A percentile compares a stretch with the other conserved stretches of the same genome.
These are phyloP conservation scores for Ceyx cyanopectus DNA, from an alignment of 2,113 vertebrate genomes.

Conservation along the genomic window DNA sequence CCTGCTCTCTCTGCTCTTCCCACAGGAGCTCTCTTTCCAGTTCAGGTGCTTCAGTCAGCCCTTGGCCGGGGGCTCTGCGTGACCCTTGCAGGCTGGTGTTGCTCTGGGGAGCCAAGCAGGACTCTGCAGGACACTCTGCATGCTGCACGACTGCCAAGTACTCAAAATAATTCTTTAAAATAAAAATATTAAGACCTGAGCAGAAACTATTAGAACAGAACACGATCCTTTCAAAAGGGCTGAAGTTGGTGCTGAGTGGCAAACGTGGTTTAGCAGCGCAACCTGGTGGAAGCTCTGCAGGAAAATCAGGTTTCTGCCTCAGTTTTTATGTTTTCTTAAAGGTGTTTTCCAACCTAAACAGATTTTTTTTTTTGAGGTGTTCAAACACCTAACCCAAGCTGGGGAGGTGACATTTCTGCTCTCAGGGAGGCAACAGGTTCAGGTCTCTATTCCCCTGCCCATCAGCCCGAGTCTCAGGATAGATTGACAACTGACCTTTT, in stretches of 20 bases:
- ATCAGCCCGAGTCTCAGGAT: fast-evolving
- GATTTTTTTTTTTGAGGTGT: not conserved
- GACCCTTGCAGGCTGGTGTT: not conserved
- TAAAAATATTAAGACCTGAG: not conserved
- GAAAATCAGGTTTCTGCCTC: fast-evolving
- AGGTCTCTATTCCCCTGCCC: not conserved
- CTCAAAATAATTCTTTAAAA: fast-evolving
- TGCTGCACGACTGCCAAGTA: too few species aligned
- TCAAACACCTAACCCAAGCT: fast-evolving
- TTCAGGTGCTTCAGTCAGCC: not conserved
- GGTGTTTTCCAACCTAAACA: not conserved
- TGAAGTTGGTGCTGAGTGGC: not conserved
- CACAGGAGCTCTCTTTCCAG: fast-evolving
- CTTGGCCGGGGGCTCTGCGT: fast-evolving
- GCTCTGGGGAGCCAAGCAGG: too few species aligned
- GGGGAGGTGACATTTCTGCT: not conserved
- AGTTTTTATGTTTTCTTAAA: not conserved
- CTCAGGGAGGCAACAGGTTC: not conserved
- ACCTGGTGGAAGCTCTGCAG: not conserved
- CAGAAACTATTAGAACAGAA: not conserved
- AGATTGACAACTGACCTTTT: fast-evolving
- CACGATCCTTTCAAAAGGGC: fast-evolving
- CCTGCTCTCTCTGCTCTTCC: not conserved
- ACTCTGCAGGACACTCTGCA: not conserved
- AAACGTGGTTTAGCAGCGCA: not conserved